A percentile compares a stretch with the other conserved stretches of the same genome.
Conservation (phyloP, 2,888 invertebrate genomes). For the Orchesellides sinensis region DNA sequence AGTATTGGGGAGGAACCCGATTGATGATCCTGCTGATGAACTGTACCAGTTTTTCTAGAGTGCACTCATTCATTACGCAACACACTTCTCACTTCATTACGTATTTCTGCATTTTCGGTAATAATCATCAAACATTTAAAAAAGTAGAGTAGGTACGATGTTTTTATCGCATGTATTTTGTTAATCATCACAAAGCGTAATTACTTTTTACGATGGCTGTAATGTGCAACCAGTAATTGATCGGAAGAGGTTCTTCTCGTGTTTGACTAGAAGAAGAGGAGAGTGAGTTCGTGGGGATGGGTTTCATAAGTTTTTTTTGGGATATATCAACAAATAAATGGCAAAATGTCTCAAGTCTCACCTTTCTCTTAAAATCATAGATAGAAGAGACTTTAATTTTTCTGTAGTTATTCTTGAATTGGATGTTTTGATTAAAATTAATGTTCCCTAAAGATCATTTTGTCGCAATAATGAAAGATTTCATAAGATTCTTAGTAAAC, state of each 20-base stretch:
- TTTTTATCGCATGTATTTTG: neutral
- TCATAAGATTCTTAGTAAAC: no score
- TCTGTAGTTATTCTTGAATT: neutral
- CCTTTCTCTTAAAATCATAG: no score
- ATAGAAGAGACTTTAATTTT: no score
- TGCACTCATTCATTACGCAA: neutral
- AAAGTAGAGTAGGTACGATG: neutral
- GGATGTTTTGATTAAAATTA: neutral
- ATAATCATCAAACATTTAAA: constrained; percentile 8
- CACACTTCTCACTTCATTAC: constrained; percentile 19
- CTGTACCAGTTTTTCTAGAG: neutral
- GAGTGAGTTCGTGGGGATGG: constrained; percentile 52
- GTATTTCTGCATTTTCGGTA: constrained; percentile 35
- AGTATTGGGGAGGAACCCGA: constrained; percentile 4
- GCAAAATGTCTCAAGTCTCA: no score
- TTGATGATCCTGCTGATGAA: constrained; percentile 8
- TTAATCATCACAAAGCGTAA: neutral
- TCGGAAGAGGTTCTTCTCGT: neutral
- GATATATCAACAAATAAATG: no score
- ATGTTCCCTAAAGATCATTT: neutral
- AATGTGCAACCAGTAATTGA: neutral
- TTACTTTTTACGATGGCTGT: neutral
- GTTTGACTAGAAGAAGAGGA: neutral
- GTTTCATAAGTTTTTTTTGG: no score
- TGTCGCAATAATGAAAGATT: neutral